A percentile compares a stretch with the other conserved stretches of the same genome.
Evolutionary conservation across 1,140 invertebrate genomes (phyloP).

Genomic region (Idris sp.): DNA sequence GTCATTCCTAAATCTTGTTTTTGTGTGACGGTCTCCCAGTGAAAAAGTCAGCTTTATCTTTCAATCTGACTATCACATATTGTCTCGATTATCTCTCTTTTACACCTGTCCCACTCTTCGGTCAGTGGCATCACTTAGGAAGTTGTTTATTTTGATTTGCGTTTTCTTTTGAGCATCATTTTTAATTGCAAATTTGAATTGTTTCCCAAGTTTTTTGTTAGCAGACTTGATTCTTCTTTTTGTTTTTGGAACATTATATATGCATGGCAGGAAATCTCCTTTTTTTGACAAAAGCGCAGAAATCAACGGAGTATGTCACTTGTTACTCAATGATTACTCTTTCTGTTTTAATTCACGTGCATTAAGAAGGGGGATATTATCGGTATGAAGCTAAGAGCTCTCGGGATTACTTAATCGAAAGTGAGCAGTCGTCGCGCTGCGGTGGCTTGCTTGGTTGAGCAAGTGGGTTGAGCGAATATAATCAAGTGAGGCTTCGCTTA

Average conservation of each 20-base stretch:
- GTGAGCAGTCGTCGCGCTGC: constrained; percentile 63
- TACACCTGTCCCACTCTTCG: constrained; percentile 8
- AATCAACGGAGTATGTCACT: constrained; percentile 61
- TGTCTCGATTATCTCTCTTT: not conserved
- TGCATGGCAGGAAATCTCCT: too few relatives aligned
- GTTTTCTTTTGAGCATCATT: too few relatives aligned
- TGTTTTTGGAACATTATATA: too few relatives aligned
- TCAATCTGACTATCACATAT: not conserved
- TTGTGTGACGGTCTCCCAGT: constrained; percentile 2
- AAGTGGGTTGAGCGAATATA: constrained; percentile 69
- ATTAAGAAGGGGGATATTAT: constrained; percentile 66
- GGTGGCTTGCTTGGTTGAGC: constrained; percentile 66
- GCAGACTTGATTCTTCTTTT: constrained; percentile 19
- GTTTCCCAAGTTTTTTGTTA: too few relatives aligned
- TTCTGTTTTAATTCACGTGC: constrained; percentile 64
- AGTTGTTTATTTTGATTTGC: too few relatives aligned
- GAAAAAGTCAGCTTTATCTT: constrained; percentile 1
- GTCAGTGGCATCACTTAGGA: too few relatives aligned
- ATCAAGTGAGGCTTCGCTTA: constrained; percentile 55
- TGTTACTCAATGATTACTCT: constrained; percentile 61
- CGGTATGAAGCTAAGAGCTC: constrained; percentile 53
- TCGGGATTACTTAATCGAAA: constrained; percentile 72
- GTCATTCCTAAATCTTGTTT: constrained; percentile 11
- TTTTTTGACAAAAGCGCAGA: constrained; percentile 48
- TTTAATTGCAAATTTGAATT: too few relatives aligned